phyloP scores from a whole-genome alignment of 2,888 invertebrate species.

The Mesorhabditis sp. region DNA sequence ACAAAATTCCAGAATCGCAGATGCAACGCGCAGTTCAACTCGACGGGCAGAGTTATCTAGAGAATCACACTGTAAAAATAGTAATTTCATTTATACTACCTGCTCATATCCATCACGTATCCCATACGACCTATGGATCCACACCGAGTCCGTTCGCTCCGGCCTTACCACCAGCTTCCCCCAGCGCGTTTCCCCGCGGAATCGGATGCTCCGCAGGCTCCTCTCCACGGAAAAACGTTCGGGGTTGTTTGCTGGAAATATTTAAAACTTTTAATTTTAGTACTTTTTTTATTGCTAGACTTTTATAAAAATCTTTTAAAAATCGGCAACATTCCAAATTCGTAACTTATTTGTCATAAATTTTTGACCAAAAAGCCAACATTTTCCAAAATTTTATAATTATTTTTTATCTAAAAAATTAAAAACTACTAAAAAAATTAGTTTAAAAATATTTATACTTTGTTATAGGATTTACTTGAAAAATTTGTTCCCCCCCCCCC shows the following conservation, averaged over 20 bases:
- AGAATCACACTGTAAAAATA: not conserved
- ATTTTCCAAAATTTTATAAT: too few relatives aligned
- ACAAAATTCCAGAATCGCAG: constrained; percentile 29
- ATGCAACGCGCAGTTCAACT: constrained; percentile 28
- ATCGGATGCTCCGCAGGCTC: constrained; percentile 13
- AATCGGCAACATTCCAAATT: too few relatives aligned
- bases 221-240: constrained; percentile 10
- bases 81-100: constrained; percentile 7
- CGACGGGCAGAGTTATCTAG: constrained; percentile 23
- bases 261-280: too few relatives aligned
- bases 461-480: too few relatives aligned
- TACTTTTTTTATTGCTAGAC: too few relatives aligned
- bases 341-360: too few relatives aligned
- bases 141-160: constrained; percentile 42
- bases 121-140: constrained; percentile 46
- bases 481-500: not conserved
- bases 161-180: constrained; percentile 36
- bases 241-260: too few relatives aligned
- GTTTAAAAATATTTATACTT: too few relatives aligned
- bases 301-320: too few relatives aligned
- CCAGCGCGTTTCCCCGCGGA: constrained; percentile 23
- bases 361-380: too few relatives aligned
- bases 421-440: too few relatives aligned
- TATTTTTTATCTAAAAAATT: too few relatives aligned
- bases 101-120: constrained; percentile 23